phyloP scores from a whole-genome alignment of 2,888 invertebrate genomes.

The Sympetrum striolatum region DNA sequence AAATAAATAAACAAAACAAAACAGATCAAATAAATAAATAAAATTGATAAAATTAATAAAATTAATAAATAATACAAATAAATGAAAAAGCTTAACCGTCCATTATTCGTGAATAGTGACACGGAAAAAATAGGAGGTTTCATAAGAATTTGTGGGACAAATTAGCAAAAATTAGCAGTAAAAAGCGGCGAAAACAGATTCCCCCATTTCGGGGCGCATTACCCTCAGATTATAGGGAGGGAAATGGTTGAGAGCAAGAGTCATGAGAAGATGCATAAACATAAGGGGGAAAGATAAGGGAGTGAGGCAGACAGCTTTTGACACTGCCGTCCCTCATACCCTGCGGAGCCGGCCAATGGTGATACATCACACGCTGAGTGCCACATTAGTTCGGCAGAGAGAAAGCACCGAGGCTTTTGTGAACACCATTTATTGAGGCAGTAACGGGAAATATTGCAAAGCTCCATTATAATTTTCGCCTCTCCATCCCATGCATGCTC shows the following conservation, averaged over 20 bases:
- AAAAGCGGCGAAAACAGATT: no score
- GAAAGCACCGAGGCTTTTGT: background rate
- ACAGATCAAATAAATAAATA: no score
- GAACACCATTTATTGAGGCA: background rate
- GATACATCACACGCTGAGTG: background rate
- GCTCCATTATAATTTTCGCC: background rate
- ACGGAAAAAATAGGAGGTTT: no score
- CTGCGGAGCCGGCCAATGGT: background rate
- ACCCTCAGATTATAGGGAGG: background rate
- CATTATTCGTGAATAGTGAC: no score
- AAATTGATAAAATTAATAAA: no score
- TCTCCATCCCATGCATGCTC: background rate
- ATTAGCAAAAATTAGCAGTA: no score
- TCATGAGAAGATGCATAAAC: background rate
- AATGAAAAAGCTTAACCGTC: no score
- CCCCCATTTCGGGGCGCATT: no score
- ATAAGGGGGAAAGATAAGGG: background rate
- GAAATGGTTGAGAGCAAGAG: background rate
- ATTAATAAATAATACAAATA: no score
- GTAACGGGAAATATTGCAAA: background rate
- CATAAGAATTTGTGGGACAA: no score
- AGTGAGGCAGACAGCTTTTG: background rate
- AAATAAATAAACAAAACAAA: no score
- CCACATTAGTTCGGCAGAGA: background rate
- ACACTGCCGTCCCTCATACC: background rate